Base-by-base conservation (phyloP, 2,113 vertebrate genomes). In the Azemiops feae region DNA sequence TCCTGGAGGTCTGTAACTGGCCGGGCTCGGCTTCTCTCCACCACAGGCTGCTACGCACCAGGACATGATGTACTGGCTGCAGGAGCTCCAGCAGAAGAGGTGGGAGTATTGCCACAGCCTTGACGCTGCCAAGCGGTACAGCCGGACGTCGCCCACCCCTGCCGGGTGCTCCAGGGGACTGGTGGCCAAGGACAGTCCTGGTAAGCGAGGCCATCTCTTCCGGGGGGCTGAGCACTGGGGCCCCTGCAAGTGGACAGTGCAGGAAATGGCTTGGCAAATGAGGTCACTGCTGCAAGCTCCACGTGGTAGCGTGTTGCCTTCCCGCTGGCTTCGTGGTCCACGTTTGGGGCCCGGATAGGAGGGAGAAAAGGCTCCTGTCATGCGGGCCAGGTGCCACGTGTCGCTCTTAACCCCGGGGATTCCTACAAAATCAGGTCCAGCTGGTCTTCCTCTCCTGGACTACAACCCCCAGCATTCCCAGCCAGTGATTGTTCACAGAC, bases 1-100 rank as follows among this genome's bases (percentile, higher is more conserved):
- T 30, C 58, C 10, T 30, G 2, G 4, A 69, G 30, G 60, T 14
- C 30, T 34, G 64, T 69, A 69, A 69, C 64, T 1, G 4, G 2
- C 58, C 1, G 23, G 4, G 11, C 0, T 0, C 93, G 45, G 0
- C 81, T 22, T 58, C 10, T 16, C 0, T 89, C 12, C 55, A 87
- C 52, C 86, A 6, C 85, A 99, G 99, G 99, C 99, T 9, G 98
- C 98, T 0, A 99, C 96, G 45, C 98, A 96, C 34, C 98, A 99
- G 95, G 98, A 98, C 95, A 99, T 99, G 99, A 98, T 98, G 1
- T 99, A 98, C 96, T 99, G 99, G 99, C 97, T 99, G 1, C 99
- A 99, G 95, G 98, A 99, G 94, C 97, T 99, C 50, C 99, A 99
- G 93, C 99, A 99, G 97, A 99, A 99, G 92, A 98, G 99, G 25